Conservation (phyloP, 2,797 vertebrate species). For the Myotis vivesi region DNA sequence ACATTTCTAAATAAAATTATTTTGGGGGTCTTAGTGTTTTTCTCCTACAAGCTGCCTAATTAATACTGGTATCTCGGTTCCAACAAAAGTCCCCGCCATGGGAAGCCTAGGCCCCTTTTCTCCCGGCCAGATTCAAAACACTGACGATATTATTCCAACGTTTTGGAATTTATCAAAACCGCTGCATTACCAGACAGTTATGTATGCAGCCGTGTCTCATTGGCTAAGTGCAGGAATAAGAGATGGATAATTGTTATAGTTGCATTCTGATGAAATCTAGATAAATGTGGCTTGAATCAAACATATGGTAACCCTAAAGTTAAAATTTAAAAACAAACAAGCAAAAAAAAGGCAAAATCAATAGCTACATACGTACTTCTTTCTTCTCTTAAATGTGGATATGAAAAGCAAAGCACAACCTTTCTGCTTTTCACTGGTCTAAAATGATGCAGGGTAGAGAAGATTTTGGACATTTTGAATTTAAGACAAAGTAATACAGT, state of each 20-base stretch:
- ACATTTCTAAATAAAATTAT: constrained; percentile 47
- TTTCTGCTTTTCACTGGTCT: not conserved
- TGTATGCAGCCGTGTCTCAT: not conserved
- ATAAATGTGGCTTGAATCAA: constrained; percentile 52
- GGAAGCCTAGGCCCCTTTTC: not conserved
- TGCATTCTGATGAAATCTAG: constrained; percentile 1
- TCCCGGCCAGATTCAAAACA: constrained; percentile 33
- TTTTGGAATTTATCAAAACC: constrained; percentile 50
- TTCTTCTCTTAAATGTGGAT: not conserved
- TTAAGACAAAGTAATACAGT: not conserved
- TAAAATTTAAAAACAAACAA: not conserved
- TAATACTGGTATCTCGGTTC: not conserved
- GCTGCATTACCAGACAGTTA: constrained; percentile 40
- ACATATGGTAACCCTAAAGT: not conserved
- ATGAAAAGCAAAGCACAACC: not conserved
- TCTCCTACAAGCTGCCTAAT: not conserved
- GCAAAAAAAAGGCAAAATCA: not conserved
- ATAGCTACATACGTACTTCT: not conserved
- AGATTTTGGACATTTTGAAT: not conserved
- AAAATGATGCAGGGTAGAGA: not conserved
- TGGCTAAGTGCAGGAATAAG: constrained; percentile 39
- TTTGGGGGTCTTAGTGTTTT: not conserved
- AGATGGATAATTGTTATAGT: not conserved
- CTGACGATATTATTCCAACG: not conserved
- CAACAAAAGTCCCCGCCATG: not conserved